phyloP scores from a whole-genome alignment of 2,113 vertebrate genomes.

The Panthera leo region DNA sequence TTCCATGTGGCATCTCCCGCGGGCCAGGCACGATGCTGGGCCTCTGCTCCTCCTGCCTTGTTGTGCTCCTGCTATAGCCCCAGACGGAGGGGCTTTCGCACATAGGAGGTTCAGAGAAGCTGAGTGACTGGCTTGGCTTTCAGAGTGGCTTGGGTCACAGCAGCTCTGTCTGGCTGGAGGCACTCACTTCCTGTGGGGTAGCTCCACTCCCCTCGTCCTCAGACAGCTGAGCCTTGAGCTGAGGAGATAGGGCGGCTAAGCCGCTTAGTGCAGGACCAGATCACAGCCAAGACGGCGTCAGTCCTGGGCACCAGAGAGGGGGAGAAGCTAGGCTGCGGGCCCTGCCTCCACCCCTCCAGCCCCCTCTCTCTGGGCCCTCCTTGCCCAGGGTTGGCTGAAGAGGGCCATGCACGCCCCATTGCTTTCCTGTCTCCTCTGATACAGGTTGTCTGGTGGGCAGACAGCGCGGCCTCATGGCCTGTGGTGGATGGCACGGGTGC shows the following conservation, averaged over 20 bases:
- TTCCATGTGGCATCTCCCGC: rapidly evolving
- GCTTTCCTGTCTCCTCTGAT: background rate
- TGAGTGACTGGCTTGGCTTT: background rate
- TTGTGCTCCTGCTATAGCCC: rapidly evolving
- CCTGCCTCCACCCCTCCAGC: background rate
- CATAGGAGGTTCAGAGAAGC: background rate
- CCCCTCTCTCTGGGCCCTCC: background rate
- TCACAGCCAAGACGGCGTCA: background rate
- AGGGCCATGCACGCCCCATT: background rate
- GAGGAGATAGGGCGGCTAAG: constrained; percentile 29
- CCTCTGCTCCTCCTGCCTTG: background rate
- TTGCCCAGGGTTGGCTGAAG: background rate
- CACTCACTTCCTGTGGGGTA: background rate
- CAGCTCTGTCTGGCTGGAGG: background rate
- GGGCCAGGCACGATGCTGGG: background rate
- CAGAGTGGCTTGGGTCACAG: background rate
- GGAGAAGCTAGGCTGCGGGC: background rate
- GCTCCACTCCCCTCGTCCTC: background rate
- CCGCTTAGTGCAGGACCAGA: background rate
- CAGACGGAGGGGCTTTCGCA: background rate
- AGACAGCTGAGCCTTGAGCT: background rate
- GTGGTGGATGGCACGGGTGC: background rate
- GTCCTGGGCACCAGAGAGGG: background rate
- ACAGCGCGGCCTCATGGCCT: background rate
- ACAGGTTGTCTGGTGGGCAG: background rate